Base-by-base conservation (phyloP, 2,888 invertebrate species). In the Tetranychus piercei region DNA sequence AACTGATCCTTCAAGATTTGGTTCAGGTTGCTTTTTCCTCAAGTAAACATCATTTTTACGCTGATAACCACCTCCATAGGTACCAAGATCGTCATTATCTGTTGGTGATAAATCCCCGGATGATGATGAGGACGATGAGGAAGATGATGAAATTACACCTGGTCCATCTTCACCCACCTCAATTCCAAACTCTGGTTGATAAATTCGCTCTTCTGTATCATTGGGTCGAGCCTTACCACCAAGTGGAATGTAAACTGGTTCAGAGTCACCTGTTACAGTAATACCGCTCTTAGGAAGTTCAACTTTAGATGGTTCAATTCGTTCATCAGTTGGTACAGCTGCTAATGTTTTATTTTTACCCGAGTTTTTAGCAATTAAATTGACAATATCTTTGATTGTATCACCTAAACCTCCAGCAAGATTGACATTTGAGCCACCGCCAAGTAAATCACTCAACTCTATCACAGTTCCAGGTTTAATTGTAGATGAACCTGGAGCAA, bases 321-420 rank as follows among this genome's bases (percentile, higher is more conserved):
- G 44, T 6, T 72, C 55, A 22, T 55, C 44, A 34, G 44, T 65
- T 0, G 55, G 55, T 55, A 55, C 9, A 55, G 9, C 15, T 9
- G 55, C 55, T 55, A n/a, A 65, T n/a, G 69, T 55, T 15, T 55
- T 55, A 55, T 55, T 55, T 20, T 71, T 55, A 64, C 43, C 22
- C 71, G 44, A 20, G 20, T 73, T 78, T 74, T 75, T 76, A 6
- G 77, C 77, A 64, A 79, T 76, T 20, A 79, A 73, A 44, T 79
- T 77, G 9, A 79, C 79, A 70, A 79, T 79, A 34, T 78, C 79
- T 74, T 79, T 79, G 44, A 79, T 79, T 5, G 79, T 78, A 75
- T 77, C 78, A 18, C 79, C 79, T 22, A 79, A 73, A 67, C 78
- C 78, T 45, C 79, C 79, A 9, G 78, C 78, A 11, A 79, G 70